phyloP scores from a whole-genome alignment of 2,113 vertebrate species.

The Strix uralensis region DNA sequence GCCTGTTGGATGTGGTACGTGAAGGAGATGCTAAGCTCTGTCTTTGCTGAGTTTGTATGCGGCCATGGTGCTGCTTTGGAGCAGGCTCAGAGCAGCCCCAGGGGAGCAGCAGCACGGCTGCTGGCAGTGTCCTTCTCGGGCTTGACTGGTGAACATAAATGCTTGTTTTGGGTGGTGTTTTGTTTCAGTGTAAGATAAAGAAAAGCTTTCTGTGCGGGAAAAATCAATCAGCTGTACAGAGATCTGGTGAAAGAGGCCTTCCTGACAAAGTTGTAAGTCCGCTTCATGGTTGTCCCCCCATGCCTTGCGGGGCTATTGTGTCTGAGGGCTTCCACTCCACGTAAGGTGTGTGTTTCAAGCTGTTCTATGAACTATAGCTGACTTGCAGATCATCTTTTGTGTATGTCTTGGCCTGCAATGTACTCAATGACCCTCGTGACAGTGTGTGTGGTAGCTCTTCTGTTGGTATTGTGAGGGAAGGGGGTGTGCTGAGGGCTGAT shows the following conservation, averaged over 20 bases:
- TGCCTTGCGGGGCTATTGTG: accelerated
- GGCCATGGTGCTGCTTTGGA: background rate
- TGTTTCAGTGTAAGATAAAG: background rate
- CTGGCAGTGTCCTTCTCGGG: background rate
- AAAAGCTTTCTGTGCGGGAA: background rate
- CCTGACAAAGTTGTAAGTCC: background rate
- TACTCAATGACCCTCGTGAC: accelerated
- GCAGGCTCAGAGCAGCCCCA: background rate
- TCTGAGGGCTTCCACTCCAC: background rate
- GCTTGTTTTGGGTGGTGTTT: background rate
- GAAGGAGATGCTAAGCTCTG: background rate
- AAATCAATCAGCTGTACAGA: background rate
- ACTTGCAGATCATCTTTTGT: background rate
- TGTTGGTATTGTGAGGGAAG: background rate
- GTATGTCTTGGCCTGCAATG: accelerated
- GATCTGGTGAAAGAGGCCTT: background rate
- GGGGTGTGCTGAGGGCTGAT: too few species aligned
- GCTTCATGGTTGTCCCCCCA: accelerated
- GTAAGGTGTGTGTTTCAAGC: background rate
- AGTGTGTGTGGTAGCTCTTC: background rate
- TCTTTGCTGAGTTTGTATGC: accelerated
- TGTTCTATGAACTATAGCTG: background rate
- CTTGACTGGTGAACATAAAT: background rate
- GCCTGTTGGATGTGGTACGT: background rate
- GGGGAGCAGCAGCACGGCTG: background rate